Conservation (phyloP, 2,113 vertebrate species). For the Lichenostomus cassidix region DNA sequence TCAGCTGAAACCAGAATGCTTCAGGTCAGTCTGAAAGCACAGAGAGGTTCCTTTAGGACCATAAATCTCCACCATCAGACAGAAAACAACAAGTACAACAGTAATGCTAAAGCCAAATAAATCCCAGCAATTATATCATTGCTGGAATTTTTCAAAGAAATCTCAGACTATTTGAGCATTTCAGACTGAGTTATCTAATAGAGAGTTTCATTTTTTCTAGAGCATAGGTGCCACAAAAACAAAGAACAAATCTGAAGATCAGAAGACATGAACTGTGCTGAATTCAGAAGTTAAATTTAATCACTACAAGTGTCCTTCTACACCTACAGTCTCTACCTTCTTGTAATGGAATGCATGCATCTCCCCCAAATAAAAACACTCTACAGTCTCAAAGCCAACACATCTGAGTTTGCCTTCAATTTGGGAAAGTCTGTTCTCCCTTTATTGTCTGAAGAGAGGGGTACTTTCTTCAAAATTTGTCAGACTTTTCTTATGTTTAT, state of each 20-base stretch:
- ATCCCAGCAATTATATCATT: not conserved
- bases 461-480: not conserved
- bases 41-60: not conserved
- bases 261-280: not conserved
- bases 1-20: not conserved
- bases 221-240: not conserved
- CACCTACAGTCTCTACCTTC: not conserved
- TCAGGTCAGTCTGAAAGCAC: not conserved
- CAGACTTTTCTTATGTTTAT: not conserved
- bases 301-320: not conserved
- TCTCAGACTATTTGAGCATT: not conserved
- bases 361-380: not conserved
- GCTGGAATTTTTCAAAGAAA: not conserved
- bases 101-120: not conserved
- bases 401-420: not conserved
- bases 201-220: not conserved
- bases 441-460: not conserved
- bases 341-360: fast-evolving
- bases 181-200: not conserved
- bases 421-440: not conserved
- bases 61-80: not conserved
- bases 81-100: not conserved
- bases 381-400: not conserved
- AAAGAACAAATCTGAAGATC: not conserved
- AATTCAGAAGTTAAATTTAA: not conserved